phyloP scores from a whole-genome alignment of 2,113 vertebrate species.

The Zingel zingel region DNA sequence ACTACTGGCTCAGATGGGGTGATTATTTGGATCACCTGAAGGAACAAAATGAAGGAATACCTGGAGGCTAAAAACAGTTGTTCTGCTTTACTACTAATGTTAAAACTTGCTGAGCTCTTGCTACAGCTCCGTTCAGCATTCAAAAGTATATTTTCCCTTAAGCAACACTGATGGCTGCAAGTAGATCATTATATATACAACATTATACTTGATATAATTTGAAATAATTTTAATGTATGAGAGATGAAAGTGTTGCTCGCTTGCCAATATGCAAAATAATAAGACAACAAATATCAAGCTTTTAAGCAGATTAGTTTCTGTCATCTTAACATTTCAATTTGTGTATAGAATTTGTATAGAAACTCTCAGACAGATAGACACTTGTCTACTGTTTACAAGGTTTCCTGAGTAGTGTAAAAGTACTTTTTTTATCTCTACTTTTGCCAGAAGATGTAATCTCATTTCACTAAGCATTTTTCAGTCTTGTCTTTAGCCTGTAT shows the following conservation, averaged over 20 bases:
- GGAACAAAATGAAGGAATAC: neutral
- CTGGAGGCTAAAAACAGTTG: neutral
- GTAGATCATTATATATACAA: neutral
- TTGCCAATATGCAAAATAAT: slow-evolving; percentile 29
- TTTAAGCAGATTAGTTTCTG: slow-evolving; percentile 38
- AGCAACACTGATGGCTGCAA: slow-evolving; percentile 10
- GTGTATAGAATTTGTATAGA: neutral
- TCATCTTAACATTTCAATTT: slow-evolving; percentile 8
- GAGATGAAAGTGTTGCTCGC: neutral
- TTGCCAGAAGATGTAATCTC: neutral
- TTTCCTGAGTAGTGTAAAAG: neutral
- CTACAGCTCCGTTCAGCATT: neutral
- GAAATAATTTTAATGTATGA: slow-evolving; percentile 25
- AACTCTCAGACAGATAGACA: neutral
- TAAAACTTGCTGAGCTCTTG: slow-evolving; percentile 10
- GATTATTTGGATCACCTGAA: neutral
- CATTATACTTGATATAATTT: neutral
- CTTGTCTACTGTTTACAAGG: neutral
- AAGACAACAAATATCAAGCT: slow-evolving; percentile 13
- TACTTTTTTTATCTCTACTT: neutral
- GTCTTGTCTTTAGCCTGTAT: neutral
- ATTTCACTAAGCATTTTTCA: slow-evolving; percentile 9
- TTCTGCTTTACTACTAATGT: slow-evolving; percentile 1
- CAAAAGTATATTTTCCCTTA: neutral
- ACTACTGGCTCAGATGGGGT: neutral